Base-by-base conservation (phyloP, 2,113 vertebrate species). In the Nymphicus hollandicus region DNA sequence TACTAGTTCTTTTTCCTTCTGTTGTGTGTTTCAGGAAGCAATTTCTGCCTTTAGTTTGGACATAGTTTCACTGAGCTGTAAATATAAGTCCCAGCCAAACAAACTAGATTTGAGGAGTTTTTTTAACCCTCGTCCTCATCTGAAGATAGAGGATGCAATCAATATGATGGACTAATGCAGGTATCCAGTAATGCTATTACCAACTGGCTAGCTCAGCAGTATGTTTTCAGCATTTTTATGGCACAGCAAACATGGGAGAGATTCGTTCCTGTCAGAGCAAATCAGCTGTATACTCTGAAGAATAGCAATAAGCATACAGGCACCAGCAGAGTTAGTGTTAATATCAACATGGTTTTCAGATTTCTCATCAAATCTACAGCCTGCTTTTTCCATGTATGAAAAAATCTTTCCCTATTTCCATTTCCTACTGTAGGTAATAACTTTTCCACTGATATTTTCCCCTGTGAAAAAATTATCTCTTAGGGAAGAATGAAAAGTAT, bases 201-300 rank as follows among this genome's bases (percentile, higher is more conserved):
- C 70, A 78, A 33, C 70, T 91, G 89, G 63, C 82, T 93, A 61
- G 84, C 95, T 97, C 94, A 97, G 96, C 96, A 94, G 92, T 91
- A 93, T 88, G 72, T 95, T 97, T 96, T 93, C 95, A 96, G 96
- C 74, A 93, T 97, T 97, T 97, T 96, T 93, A 96, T 84, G 81
- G 93, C 86, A 93, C 74, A 93, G 84, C 71, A 96, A 83, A 86
- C 41, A 55, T n/a, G 33, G 78, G 28, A 95, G 72, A 95, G 63
- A 95, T 86, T 39, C 52, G 82, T 81, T 93, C 95, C 85, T 96
- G 95, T 88, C 94, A 96, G 66, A 77, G 27, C 73, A 91, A 95
- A 96, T 96, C 91, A 95, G 50, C 82, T 81, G 76, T 81, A 94
- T 93, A 63, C 79, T 86, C 61, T 68, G 35, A 93, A 91, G 78